Evolutionary conservation across 2,797 vertebrate species (phyloP).

Genomic region (Apogon hyalosoma): DNA sequence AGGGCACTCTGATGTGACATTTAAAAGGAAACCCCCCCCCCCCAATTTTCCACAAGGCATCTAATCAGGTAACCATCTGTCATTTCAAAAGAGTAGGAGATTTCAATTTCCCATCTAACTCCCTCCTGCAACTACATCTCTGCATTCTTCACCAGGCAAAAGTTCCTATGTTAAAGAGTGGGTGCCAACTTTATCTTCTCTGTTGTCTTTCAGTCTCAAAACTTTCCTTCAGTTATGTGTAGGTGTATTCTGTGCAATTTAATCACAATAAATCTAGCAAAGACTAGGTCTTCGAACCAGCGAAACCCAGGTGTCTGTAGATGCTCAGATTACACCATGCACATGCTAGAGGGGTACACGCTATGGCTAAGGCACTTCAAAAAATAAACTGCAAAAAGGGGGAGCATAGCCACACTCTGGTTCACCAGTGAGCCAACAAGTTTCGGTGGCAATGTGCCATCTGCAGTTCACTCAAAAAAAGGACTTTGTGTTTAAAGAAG

Average conservation of each 20-base stretch:
- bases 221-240: constrained; percentile 5
- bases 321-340: constrained; percentile 15
- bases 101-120: constrained; percentile 6
- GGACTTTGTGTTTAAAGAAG: constrained; percentile 33
- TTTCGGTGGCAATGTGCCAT: neutral
- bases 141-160: constrained; percentile 18
- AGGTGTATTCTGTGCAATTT: neutral
- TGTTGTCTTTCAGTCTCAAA: constrained; percentile 7
- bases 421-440: constrained; percentile 13
- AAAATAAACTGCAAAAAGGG: constrained; percentile 7
- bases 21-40: constrained; percentile 15
- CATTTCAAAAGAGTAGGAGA: constrained; percentile 43
- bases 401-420: neutral
- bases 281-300: constrained; percentile 53
- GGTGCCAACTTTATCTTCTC: constrained; percentile 1
- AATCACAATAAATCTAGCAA: constrained; percentile 26
- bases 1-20: constrained; percentile 1
- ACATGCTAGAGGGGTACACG: neutral
- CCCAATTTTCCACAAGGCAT: constrained; percentile 22
- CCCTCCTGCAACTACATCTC: constrained; percentile 20
- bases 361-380: constrained; percentile 29
- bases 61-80: constrained; percentile 14
- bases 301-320: constrained; percentile 51
- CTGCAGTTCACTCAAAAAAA: constrained; percentile 13
- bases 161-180: neutral